Evolutionary conservation across 2,888 invertebrate genomes (phyloP).

Genomic region (Uloborus plumipes): DNA sequence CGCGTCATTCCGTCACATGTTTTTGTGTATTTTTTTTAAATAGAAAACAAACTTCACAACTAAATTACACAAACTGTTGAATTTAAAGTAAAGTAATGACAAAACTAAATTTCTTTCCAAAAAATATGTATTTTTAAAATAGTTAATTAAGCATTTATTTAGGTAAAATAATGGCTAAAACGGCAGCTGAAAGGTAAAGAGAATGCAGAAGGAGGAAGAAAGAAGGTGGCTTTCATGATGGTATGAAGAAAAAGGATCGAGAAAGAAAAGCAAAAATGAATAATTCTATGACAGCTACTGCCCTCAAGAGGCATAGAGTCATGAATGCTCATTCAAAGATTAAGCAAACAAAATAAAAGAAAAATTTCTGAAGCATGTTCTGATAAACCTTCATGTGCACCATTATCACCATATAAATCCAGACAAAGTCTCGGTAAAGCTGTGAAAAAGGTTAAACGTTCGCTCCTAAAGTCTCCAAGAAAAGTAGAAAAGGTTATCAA

Average conservation of each 20-base stretch:
- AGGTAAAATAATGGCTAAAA: too few relatives aligned
- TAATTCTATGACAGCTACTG: not conserved
- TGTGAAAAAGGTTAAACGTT: not conserved
- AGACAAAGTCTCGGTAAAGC: conserved; percentile 1
- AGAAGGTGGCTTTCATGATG: too few relatives aligned
- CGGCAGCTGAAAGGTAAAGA: too few relatives aligned
- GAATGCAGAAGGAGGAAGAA: too few relatives aligned
- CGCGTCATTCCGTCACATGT: too few relatives aligned
- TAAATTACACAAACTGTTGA: too few relatives aligned
- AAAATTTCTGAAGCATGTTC: not conserved
- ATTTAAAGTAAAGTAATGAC: not conserved
- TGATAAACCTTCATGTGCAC: too few relatives aligned
- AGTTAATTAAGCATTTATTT: not conserved
- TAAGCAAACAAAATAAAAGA: not conserved
- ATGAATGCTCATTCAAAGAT: not conserved
- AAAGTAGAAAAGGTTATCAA: not conserved
- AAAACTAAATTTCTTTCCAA: not conserved
- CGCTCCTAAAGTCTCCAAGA: not conserved
- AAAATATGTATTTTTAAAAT: not conserved
- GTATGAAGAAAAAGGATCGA: too few relatives aligned
- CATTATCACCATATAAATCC: not conserved
- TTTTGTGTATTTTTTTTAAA: too few relatives aligned
- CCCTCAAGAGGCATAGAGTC: not conserved
- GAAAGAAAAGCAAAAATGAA: not conserved
- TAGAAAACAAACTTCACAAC: too few relatives aligned